Percentiles rank a stretch among this genome's conserved stretches.
Evolutionary conservation across 2,888 invertebrate species (phyloP).

Genomic region (Drosophila nr. perissopoda): DNA sequence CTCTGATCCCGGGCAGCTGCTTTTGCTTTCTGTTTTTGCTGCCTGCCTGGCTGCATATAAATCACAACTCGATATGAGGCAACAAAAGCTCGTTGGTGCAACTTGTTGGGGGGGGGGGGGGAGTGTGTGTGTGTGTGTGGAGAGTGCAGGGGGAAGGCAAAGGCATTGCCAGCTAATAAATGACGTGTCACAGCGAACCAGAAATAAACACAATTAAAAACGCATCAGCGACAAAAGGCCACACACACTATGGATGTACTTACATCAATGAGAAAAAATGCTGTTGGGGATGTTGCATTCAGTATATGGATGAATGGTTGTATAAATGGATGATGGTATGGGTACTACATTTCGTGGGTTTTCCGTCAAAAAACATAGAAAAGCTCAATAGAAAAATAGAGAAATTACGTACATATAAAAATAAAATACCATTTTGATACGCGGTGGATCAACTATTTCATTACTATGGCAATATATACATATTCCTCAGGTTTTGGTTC

Average conservation of each 20-base stretch:
- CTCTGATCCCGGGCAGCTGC: constrained; percentile 23
- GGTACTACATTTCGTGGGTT: background rate
- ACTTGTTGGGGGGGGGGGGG: background rate
- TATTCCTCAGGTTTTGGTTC: background rate
- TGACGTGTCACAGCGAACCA: constrained; percentile 75
- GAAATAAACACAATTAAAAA: constrained; percentile 82
- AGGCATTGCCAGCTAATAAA: constrained; percentile 64
- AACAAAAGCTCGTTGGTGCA: constrained; percentile 41
- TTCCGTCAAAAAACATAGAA: background rate
- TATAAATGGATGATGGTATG: background rate
- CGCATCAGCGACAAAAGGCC: constrained; percentile 70
- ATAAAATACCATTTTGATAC: background rate
- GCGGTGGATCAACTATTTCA: background rate
- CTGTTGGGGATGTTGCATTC: constrained; percentile 17
- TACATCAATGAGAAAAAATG: constrained; percentile 2
- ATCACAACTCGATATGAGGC: constrained; percentile 49
- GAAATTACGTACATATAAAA: background rate
- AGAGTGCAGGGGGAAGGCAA: background rate
- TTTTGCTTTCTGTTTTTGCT: background rate
- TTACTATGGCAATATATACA: background rate
- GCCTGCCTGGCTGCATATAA: constrained; percentile 46
- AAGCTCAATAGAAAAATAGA: background rate
- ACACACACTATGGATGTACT: constrained; percentile 7
- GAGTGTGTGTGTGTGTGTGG: background rate
- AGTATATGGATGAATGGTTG: constrained; percentile 2